Conservation (phyloP, 2,113 vertebrate species). For the Gymnobelideus leadbeateri region DNA sequence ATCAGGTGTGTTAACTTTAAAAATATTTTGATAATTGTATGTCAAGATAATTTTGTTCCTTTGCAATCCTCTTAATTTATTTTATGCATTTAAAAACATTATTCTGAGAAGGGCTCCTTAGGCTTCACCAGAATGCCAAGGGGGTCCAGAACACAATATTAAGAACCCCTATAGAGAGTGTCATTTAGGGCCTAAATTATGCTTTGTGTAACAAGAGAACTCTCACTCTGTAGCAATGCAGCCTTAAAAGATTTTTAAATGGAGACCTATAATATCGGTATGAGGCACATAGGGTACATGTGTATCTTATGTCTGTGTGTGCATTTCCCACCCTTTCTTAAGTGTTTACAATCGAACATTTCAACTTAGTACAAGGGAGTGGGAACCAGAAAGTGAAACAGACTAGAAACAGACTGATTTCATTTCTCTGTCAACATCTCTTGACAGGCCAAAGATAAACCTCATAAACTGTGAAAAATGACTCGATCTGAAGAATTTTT, state of each 20-base stretch:
- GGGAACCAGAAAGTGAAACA: conserved; percentile 57
- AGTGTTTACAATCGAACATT: conserved; percentile 48
- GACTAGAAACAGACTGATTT: conserved; percentile 66
- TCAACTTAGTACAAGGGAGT: conserved; percentile 30
- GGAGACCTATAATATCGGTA: neutral
- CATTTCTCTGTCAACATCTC: conserved; percentile 70
- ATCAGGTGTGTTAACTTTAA: neutral
- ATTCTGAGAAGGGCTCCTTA: neutral
- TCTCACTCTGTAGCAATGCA: neutral
- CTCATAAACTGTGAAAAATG: conserved; percentile 80
- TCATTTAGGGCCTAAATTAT: conserved; percentile 21
- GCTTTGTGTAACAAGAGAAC: conserved; percentile 10
- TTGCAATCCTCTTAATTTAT: neutral
- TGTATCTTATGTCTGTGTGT: neutral
- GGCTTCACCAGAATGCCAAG: neutral
- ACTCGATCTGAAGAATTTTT: conserved; percentile 44
- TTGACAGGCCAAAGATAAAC: conserved; percentile 72
- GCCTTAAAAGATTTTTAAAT: conserved; percentile 33
- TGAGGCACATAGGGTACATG: neutral
- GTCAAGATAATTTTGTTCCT: neutral
- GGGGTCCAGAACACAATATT: neutral
- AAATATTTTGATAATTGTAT: neutral
- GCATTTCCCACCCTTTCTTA: neutral
- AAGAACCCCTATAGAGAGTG: neutral
- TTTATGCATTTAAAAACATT: neutral